These are phyloP conservation scores for Pseudochromis fuscus DNA, from an alignment of 2,797 vertebrate genomes.

Conservation along the genomic window DNA sequence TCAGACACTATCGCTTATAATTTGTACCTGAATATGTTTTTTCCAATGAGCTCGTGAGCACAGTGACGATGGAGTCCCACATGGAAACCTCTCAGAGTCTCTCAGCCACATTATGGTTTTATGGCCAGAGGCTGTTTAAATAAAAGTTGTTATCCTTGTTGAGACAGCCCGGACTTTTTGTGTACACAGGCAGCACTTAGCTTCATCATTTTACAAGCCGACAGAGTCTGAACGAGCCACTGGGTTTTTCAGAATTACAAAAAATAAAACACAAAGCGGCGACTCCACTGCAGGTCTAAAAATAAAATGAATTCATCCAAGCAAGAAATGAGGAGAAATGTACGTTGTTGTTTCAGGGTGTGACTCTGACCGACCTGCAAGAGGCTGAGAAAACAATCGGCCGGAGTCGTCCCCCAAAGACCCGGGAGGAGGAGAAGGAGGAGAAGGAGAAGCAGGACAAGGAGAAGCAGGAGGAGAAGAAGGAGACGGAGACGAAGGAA, in stretches of 20 bases:
- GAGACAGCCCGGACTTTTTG: background rate
- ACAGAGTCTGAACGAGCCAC: background rate
- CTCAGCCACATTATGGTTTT: conserved; percentile 10
- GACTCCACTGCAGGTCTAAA: rapidly evolving
- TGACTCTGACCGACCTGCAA: conserved; percentile 98
- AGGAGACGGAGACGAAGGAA: conserved; percentile 93
- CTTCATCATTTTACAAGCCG: conserved; percentile 22
- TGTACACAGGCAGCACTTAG: conserved; percentile 23
- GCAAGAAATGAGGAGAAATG: background rate
- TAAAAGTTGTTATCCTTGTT: conserved; percentile 8
- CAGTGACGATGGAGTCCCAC: background rate
- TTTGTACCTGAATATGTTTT: background rate
- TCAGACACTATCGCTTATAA: background rate
- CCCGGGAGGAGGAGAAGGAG: conserved; percentile 95
- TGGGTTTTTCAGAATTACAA: background rate
- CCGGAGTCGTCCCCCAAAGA: conserved; percentile 89
- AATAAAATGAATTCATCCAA: background rate
- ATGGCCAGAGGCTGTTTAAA: conserved; percentile 9
- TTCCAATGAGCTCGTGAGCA: background rate
- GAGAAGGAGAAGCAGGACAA: conserved; percentile 97
- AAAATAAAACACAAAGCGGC: background rate
- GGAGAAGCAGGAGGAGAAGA: conserved; percentile 97
- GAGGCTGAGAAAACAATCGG: conserved; percentile 98
- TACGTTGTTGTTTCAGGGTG: conserved; percentile 82
- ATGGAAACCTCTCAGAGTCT: background rate